Evolutionary conservation across 2,113 vertebrate species (phyloP).

Genomic region (Lepidothrix coronata): DNA sequence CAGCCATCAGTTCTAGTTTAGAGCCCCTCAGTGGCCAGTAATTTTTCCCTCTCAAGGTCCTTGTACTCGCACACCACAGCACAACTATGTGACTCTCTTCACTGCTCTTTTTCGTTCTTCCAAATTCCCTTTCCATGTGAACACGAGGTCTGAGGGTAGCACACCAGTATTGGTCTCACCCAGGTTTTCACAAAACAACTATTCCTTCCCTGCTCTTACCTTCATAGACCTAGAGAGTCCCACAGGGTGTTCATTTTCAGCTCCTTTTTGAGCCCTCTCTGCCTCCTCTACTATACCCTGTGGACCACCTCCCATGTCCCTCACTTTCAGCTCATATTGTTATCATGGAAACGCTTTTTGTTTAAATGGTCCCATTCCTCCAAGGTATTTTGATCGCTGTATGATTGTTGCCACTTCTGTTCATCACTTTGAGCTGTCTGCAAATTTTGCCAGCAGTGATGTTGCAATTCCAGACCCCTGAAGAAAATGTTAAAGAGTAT

Average conservation of each 20-base stretch:
- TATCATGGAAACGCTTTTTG: background rate
- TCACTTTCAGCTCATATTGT: background rate
- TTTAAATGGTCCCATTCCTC: background rate
- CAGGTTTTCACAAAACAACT: background rate
- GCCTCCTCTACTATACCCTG: background rate
- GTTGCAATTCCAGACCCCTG: background rate
- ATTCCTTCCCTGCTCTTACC: background rate
- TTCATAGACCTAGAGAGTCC: background rate
- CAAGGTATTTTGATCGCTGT: background rate
- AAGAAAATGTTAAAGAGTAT: background rate
- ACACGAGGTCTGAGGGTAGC: background rate
- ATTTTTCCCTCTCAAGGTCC: background rate
- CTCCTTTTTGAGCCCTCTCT: background rate
- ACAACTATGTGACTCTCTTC: background rate
- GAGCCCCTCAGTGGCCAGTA: background rate
- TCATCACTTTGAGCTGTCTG: background rate
- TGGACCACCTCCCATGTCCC: background rate
- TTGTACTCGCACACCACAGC: accelerated
- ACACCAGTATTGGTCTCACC: background rate
- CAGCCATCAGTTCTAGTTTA: background rate
- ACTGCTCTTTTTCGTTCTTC: background rate
- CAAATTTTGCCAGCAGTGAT: background rate
- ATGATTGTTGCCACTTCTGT: background rate
- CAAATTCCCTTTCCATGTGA: background rate
- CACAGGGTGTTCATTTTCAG: background rate